A percentile compares a stretch with the other conserved stretches of the same genome.
Evolutionary conservation across 2,888 invertebrate genomes (phyloP).

Genomic region (Tromatobia lineatoria): DNA sequence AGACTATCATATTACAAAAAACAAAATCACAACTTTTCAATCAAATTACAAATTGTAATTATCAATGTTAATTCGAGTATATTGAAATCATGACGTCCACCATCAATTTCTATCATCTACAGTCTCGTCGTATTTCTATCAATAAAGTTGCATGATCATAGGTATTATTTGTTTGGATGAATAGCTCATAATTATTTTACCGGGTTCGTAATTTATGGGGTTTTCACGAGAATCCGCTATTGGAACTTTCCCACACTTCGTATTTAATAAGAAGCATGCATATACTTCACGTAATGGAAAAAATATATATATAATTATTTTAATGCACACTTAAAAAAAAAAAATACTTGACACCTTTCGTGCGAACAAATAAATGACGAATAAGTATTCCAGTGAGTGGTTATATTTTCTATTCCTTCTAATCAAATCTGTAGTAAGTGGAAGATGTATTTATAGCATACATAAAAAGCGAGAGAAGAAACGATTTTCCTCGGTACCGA

Average conservation of each 20-base stretch:
- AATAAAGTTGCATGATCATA: background rate
- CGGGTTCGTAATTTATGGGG: background rate
- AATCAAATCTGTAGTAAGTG: constrained; percentile 12
- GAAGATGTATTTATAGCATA: background rate
- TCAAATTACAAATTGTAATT: too few relatives aligned
- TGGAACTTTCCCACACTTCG: constrained; percentile 10
- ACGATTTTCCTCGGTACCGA: constrained; percentile 70
- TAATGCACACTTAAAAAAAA: background rate
- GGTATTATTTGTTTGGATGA: background rate
- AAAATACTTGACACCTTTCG: background rate
- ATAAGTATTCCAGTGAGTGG: background rate
- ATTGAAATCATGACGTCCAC: background rate
- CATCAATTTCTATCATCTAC: background rate
- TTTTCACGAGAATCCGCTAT: background rate
- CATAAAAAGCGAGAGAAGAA: constrained; percentile 15
- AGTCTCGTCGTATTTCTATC: background rate
- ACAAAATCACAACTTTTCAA: too few relatives aligned
- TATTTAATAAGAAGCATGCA: background rate
- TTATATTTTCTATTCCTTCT: background rate
- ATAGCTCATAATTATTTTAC: background rate
- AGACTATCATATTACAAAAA: too few relatives aligned
- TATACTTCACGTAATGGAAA: background rate
- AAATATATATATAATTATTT: constrained; percentile 12
- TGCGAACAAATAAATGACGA: background rate
- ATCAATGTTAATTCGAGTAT: background rate